Conservation (phyloP, 2,797 vertebrate genomes). For the Cyclopterus lumpus region DNA sequence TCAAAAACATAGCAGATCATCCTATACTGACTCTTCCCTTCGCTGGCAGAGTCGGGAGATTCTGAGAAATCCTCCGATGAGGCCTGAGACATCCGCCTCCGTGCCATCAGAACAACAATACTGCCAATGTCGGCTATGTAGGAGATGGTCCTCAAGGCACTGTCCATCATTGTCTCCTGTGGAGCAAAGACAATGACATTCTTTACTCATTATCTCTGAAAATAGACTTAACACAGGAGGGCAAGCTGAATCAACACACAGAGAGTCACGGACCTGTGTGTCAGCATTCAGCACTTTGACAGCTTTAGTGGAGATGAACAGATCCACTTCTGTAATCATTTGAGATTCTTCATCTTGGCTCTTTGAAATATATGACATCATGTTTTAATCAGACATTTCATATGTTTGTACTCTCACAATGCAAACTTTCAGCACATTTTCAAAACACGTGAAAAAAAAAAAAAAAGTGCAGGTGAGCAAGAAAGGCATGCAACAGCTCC, state of each 20-base stretch:
- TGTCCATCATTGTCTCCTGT: slow-evolving; percentile 98
- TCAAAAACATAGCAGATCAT: slow-evolving; percentile 95
- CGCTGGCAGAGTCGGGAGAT: slow-evolving; percentile 85
- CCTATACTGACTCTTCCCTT: slow-evolving; percentile 93
- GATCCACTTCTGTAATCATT: slow-evolving; percentile 90
- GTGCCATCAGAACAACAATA: slow-evolving; percentile 96
- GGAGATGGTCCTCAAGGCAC: slow-evolving; percentile 95
- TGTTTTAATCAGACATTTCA: background rate
- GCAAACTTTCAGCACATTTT: background rate
- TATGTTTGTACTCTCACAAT: background rate
- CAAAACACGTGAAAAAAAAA: slow-evolving; percentile 1
- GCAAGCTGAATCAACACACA: background rate
- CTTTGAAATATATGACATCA: slow-evolving; percentile 68
- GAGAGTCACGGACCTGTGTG: slow-evolving; percentile 81
- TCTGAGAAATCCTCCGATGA: slow-evolving; percentile 93
- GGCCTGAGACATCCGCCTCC: slow-evolving; percentile 90
- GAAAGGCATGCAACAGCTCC: slow-evolving; percentile 60
- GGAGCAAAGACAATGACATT: slow-evolving; percentile 6
- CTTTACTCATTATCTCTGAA: background rate
- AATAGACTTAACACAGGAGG: background rate
- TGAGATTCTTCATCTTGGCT: slow-evolving; percentile 92
- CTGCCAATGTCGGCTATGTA: slow-evolving; percentile 97
- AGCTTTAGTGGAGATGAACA: slow-evolving; percentile 93
- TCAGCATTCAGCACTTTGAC: slow-evolving; percentile 98
- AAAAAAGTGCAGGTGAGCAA: background rate